Evolutionary conservation across 2,888 invertebrate species (phyloP).

Genomic region (Scrobipalpa atriplicella): DNA sequence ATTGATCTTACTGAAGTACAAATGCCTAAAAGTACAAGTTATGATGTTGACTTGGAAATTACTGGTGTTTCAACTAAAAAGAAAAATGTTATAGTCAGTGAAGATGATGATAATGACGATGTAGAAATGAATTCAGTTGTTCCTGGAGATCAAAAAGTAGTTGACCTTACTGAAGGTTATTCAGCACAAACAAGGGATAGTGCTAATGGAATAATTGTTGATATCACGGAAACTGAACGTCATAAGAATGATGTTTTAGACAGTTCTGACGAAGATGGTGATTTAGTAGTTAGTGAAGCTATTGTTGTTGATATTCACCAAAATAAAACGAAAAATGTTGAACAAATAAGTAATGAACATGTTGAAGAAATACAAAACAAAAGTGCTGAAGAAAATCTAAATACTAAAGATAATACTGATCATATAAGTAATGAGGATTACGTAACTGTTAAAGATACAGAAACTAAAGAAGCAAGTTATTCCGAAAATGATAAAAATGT

Average conservation of each 20-base stretch:
- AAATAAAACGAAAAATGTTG: neutral
- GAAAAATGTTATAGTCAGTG: neutral
- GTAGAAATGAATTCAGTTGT: neutral
- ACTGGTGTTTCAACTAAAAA: neutral
- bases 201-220: neutral
- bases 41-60: neutral
- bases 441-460: neutral
- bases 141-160: neutral
- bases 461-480: neutral
- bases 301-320: slow-evolving; percentile 24
- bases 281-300: slow-evolving; percentile 6
- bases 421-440: neutral
- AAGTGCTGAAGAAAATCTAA: slow-evolving; percentile 1
- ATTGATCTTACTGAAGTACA: slow-evolving; percentile 5
- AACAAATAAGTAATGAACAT: neutral
- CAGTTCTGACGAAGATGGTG: slow-evolving; percentile 44
- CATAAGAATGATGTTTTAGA: slow-evolving; percentile 39
- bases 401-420: neutral
- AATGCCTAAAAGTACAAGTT: neutral
- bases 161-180: neutral
- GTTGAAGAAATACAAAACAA: neutral
- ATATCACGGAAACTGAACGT: neutral
- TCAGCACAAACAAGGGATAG: neutral
- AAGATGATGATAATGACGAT: neutral
- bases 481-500: neutral